Conservation (phyloP, 2,113 vertebrate species). For the Alouatta palliata region DNA sequence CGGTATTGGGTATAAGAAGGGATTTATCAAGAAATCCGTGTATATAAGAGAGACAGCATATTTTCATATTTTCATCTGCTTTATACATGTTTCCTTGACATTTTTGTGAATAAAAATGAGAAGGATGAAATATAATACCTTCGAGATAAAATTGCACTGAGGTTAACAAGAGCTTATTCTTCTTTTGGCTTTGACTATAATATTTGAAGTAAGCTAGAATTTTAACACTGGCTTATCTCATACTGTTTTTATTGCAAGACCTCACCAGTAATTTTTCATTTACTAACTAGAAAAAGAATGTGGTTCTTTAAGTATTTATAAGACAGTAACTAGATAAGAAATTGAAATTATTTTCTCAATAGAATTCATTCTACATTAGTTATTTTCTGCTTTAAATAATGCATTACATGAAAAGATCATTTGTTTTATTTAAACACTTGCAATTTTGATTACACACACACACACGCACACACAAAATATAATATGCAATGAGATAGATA, state of each 20-base stretch:
- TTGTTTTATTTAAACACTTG: constrained; percentile 58
- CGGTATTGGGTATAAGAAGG: background rate
- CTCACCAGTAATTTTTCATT: background rate
- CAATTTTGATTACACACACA: constrained; percentile 12
- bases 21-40: background rate
- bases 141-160: background rate
- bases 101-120: constrained; percentile 14
- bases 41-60: background rate
- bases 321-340: background rate
- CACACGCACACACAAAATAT: background rate
- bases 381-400: constrained; percentile 42
- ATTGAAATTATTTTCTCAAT: background rate
- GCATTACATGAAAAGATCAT: background rate
- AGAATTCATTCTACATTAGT: background rate
- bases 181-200: background rate
- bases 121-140: background rate
- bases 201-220: background rate
- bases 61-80: constrained; percentile 10
- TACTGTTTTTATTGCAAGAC: constrained; percentile 3
- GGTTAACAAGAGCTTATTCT: background rate
- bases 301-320: background rate
- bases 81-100: constrained; percentile 11
- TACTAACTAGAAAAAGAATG: background rate
- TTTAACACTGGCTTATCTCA: constrained; percentile 45
- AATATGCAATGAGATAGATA: background rate